Evolutionary conservation across 2,797 vertebrate species (phyloP).

Genomic region (Linurgus olivaceus): DNA sequence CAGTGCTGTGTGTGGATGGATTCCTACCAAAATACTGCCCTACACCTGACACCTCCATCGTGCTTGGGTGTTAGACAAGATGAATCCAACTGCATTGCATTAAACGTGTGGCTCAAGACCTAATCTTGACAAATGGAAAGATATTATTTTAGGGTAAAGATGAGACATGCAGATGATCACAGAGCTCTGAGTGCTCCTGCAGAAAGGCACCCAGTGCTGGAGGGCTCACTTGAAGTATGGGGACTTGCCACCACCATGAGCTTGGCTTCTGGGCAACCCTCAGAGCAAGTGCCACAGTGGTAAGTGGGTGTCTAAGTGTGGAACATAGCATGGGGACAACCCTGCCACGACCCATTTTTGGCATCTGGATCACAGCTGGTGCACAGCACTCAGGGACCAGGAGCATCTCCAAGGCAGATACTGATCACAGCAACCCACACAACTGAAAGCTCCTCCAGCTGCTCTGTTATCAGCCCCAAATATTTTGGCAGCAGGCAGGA

Average conservation of each 20-base stretch:
- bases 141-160: not conserved
- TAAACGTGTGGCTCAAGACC: not conserved
- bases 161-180: not conserved
- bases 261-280: not conserved
- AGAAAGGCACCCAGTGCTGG: not conserved
- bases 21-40: not conserved
- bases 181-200: not conserved
- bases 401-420: not conserved
- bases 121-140: not conserved
- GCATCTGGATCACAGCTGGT: not conserved
- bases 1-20: rapidly evolving
- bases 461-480: not conserved
- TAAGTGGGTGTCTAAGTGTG: not conserved
- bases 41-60: not conserved
- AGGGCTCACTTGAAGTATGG: not conserved
- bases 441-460: not conserved
- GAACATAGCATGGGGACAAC: not conserved
- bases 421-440: not conserved
- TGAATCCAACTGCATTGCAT: not conserved
- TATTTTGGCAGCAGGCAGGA: not conserved
- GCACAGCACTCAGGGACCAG: not conserved
- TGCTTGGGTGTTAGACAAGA: not conserved
- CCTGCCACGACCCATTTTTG: not conserved
- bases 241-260: not conserved
- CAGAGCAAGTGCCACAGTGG: not conserved